These are phyloP conservation scores for Holcopasites calliopsidis DNA, from an alignment of 1,140 invertebrate genomes.

Conservation along the genomic window DNA sequence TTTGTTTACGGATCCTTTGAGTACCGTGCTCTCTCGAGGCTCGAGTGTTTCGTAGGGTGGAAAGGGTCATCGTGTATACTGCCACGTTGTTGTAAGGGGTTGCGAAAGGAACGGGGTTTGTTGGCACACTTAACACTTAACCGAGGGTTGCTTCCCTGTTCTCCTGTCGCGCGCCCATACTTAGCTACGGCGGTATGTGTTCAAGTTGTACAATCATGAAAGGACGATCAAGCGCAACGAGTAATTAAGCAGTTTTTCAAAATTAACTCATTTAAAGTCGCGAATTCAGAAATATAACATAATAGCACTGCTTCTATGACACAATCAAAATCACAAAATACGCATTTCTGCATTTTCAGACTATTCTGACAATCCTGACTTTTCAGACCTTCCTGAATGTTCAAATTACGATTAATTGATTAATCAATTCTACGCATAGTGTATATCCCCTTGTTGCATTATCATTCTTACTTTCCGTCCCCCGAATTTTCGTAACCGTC, in stretches of 20 bases:
- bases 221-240: not conserved
- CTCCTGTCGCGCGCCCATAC: conserved; percentile 25
- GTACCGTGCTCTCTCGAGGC: conserved; percentile 42
- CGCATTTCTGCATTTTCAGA: no score
- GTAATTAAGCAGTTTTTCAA: not conserved
- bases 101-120: conserved; percentile 49
- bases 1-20: conserved; percentile 60
- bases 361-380: no score
- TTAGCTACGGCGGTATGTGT: not conserved
- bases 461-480: no score
- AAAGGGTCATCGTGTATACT: conserved; percentile 57
- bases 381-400: no score
- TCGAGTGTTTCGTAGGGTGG: conserved; percentile 50
- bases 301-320: no score
- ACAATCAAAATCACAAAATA: no score
- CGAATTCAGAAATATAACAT: no score
- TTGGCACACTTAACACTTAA: conserved; percentile 65
- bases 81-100: conserved; percentile 45
- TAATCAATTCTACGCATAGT: no score
- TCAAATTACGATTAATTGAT: no score
- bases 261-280: no score
- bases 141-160: conserved; percentile 34
- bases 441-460: no score
- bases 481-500: no score
- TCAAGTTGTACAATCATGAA: conserved; percentile 42